These are phyloP conservation scores for Noctua comes DNA, from an alignment of 2,888 invertebrate species.

Conservation along the genomic window DNA sequence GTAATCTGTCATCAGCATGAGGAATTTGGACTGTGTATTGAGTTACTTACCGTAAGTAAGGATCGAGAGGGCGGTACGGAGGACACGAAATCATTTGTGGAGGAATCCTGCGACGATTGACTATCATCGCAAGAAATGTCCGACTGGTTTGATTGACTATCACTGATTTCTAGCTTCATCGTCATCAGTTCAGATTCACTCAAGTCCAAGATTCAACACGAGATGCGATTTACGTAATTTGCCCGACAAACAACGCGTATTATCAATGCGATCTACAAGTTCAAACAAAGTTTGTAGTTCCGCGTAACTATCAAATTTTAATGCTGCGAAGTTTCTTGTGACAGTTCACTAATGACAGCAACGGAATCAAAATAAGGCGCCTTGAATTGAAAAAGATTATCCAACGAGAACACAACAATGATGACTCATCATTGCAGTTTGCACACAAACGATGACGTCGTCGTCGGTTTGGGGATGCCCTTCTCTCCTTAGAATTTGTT, in stretches of 20 bases:
- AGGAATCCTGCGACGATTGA: slow-evolving; percentile 90
- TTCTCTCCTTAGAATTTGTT: slow-evolving; percentile 84
- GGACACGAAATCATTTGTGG: slow-evolving; percentile 86
- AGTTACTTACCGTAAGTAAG: slow-evolving; percentile 82
- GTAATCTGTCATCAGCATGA: slow-evolving; percentile 5
- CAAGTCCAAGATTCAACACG: slow-evolving; percentile 67
- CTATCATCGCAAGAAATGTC: slow-evolving; percentile 90
- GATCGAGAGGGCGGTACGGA: slow-evolving; percentile 82
- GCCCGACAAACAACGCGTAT: slow-evolving; percentile 66
- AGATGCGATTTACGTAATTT: slow-evolving; percentile 76
- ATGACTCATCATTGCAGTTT: slow-evolving; percentile 82
- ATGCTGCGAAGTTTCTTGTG: slow-evolving; percentile 77
- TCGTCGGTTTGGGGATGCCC: slow-evolving; percentile 88
- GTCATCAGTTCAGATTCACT: slow-evolving; percentile 81
- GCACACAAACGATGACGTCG: slow-evolving; percentile 72
- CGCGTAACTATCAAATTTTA: slow-evolving; percentile 69
- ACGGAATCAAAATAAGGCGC: slow-evolving; percentile 79
- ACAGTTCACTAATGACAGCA: slow-evolving; percentile 82
- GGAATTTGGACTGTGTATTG: slow-evolving; percentile 8
- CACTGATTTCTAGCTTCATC: slow-evolving; percentile 92
- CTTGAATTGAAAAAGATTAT: slow-evolving; percentile 76
- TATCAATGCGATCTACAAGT: slow-evolving; percentile 63
- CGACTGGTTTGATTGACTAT: slow-evolving; percentile 91
- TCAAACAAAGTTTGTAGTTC: slow-evolving; percentile 70
- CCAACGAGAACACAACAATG: slow-evolving; percentile 83